These are phyloP conservation scores for Atherinomorus stipes DNA, from an alignment of 2,113 vertebrate species.

Conservation along the genomic window DNA sequence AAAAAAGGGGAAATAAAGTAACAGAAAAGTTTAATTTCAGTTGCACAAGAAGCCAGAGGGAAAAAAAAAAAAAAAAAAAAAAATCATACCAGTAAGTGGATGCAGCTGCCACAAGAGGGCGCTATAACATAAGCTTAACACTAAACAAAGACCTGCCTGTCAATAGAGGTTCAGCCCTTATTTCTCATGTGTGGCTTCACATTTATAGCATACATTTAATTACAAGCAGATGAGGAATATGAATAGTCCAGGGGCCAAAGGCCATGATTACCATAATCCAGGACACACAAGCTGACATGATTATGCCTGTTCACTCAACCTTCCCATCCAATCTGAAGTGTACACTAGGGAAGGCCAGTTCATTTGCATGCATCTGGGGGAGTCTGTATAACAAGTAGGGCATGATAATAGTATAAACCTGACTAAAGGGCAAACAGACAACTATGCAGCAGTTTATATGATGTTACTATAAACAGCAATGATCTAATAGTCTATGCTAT, in stretches of 20 bases:
- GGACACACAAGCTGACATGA: conserved; percentile 25
- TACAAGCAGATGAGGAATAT: conserved; percentile 53
- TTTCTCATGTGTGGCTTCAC: neutral
- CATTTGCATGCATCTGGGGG: conserved; percentile 51
- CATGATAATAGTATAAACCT: conserved; percentile 44
- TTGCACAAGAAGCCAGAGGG: neutral
- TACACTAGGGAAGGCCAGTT: conserved; percentile 39
- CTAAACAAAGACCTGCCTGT: neutral
- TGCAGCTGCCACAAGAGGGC: conserved; percentile 63
- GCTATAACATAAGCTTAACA: conserved; percentile 27
- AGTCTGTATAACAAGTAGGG: conserved; percentile 59
- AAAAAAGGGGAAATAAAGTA: neutral
- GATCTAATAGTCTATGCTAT: neutral
- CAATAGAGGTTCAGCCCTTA: neutral
- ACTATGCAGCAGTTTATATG: conserved; percentile 1
- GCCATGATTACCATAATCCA: conserved; percentile 56
- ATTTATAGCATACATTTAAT: conserved; percentile 27
- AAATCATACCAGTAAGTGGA: neutral
- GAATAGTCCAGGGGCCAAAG: conserved; percentile 58
- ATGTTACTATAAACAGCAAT: neutral
- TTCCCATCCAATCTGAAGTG: conserved; percentile 25
- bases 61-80: neutral
- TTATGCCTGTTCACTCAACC: conserved; percentile 60
- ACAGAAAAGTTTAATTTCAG: too few species aligned
- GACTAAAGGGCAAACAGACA: conserved; percentile 10